These are phyloP conservation scores for Melanotaenia maccullochi DNA, from an alignment of 2,797 vertebrate species.

Conservation along the genomic window DNA sequence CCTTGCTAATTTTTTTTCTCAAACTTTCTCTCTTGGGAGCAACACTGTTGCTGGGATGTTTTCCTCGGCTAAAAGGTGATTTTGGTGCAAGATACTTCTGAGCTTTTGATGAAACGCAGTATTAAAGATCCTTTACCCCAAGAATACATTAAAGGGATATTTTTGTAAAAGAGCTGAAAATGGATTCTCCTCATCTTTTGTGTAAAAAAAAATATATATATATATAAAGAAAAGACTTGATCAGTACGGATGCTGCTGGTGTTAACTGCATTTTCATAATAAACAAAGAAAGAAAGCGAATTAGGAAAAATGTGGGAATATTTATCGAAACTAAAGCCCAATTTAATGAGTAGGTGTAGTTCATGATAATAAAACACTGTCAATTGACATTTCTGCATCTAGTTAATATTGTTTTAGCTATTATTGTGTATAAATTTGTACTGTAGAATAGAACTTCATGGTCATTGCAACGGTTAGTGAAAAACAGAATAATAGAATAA, in stretches of 20 bases:
- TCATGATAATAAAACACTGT: background rate
- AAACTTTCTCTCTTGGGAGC: conserved; percentile 49
- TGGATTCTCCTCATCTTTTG: background rate
- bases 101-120: background rate
- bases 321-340: background rate
- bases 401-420: background rate
- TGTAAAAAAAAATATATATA: background rate
- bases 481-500: no score
- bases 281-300: background rate
- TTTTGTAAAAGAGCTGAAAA: background rate
- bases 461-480: no score
- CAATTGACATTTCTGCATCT: background rate
- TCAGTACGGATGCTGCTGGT: background rate
- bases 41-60: background rate
- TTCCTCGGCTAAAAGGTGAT: conserved; percentile 26
- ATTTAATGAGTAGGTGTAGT: background rate
- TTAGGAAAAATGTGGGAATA: background rate
- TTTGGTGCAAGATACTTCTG: background rate
- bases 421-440: background rate
- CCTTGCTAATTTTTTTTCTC: conserved; percentile 56
- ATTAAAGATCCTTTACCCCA: background rate
- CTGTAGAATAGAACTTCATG: no score
- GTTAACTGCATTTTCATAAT: background rate
- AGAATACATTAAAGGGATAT: background rate
- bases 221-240: background rate